Percentiles rank a stretch among this genome's conserved stretches.
These are phyloP conservation scores for Macrotis lagotis DNA, from an alignment of 2,113 vertebrate genomes.

Conservation along the genomic window DNA sequence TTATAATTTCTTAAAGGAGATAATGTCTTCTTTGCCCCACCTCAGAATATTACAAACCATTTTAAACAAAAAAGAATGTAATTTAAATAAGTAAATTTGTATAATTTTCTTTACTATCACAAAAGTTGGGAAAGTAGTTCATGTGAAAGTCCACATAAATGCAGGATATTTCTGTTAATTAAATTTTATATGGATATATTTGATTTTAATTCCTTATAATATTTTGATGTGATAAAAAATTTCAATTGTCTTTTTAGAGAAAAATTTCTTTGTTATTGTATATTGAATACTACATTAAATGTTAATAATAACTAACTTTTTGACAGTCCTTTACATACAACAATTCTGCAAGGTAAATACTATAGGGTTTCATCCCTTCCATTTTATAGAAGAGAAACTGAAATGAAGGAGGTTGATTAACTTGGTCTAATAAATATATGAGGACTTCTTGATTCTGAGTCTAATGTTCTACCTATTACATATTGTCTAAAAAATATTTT, in stretches of 20 bases:
- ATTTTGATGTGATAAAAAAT: background rate
- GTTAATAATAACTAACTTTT: background rate
- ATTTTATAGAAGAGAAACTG: background rate
- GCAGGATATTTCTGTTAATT: background rate
- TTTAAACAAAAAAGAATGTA: background rate
- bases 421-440: background rate
- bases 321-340: background rate
- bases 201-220: background rate
- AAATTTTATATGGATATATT: background rate
- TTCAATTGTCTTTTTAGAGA: background rate
- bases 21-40: background rate
- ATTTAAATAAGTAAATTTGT: background rate
- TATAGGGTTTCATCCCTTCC: background rate
- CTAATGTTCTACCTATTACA: background rate
- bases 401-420: background rate
- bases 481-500: background rate
- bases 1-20: background rate
- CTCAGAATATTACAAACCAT: background rate
- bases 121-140: background rate
- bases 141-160: background rate
- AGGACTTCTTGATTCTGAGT: background rate
- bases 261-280: background rate
- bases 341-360: background rate
- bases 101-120: background rate
- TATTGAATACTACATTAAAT: background rate